Evolutionary conservation across 2,888 invertebrate species (phyloP).

Genomic region (Cylindroiulus punctatus): DNA sequence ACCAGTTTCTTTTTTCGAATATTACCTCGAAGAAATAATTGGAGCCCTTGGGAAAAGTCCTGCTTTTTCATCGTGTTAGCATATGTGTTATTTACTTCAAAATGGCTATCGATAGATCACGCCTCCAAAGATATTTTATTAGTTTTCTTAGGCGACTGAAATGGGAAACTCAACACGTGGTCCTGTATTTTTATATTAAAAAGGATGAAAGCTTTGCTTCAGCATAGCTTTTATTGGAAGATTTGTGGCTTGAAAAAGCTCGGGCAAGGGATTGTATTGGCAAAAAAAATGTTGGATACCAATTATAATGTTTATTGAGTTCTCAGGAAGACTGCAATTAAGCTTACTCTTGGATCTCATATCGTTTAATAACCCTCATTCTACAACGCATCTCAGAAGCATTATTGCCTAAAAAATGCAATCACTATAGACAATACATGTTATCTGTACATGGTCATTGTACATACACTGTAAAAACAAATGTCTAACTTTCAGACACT

Average conservation of each 20-base stretch:
- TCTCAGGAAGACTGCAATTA: too few relatives aligned
- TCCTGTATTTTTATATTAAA: neutral
- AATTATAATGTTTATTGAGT: too few relatives aligned
- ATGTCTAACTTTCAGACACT: too few relatives aligned
- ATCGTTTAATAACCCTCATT: too few relatives aligned
- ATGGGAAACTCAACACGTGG: neutral
- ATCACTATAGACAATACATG: too few relatives aligned
- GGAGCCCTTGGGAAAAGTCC: neutral
- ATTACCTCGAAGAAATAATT: neutral
- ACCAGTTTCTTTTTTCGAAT: neutral
- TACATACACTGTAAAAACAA: too few relatives aligned
- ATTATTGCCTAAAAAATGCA: too few relatives aligned
- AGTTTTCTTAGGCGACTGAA: slow-evolving; percentile 1
- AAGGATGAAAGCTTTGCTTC: neutral
- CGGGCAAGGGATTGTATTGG: too few relatives aligned
- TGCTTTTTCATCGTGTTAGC: neutral
- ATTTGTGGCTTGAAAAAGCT: neutral
- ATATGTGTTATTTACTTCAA: neutral
- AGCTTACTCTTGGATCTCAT: too few relatives aligned
- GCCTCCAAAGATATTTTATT: neutral
- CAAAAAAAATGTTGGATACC: too few relatives aligned
- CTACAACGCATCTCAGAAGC: too few relatives aligned
- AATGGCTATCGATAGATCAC: neutral
- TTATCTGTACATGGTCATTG: too few relatives aligned
- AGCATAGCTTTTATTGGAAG: neutral